These are phyloP conservation scores for Meloidogyne floridensis DNA, from an alignment of 1,140 invertebrate species.

Conservation along the genomic window DNA sequence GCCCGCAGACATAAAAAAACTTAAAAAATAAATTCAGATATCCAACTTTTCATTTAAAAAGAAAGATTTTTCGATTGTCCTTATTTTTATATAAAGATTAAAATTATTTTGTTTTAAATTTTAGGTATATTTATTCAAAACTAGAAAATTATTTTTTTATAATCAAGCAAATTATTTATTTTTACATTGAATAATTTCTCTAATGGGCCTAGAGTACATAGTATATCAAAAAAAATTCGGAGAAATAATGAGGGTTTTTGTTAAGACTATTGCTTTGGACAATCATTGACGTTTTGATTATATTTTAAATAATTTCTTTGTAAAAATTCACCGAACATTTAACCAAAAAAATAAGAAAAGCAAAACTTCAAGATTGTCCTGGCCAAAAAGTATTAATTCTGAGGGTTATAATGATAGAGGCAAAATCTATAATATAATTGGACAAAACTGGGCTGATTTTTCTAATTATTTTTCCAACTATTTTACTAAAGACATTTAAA, in stretches of 20 bases:
- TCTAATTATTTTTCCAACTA: no score
- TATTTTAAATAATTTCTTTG: no score
- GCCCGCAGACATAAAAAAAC: slow-evolving; percentile 6
- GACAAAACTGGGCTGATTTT: no score
- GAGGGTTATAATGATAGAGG: no score
- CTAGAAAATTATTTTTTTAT: no score
- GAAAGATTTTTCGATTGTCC: no score
- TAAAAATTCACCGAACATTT: no score
- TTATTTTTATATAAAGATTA: not conserved
- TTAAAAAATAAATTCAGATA: not conserved
- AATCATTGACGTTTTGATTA: not conserved
- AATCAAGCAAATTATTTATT: not conserved
- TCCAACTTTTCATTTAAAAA: not conserved
- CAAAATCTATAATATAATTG: no score
- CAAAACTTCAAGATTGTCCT: no score
- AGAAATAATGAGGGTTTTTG: not conserved
- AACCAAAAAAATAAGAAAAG: no score
- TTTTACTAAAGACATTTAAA: no score
- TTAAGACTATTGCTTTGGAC: not conserved
- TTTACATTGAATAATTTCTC: not conserved
- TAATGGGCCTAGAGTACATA: not conserved
- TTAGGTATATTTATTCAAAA: not conserved
- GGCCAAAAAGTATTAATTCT: no score
- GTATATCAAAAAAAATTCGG: not conserved
- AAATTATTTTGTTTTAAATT: not conserved